These are phyloP conservation scores for Ginglymostoma cirratum DNA, from an alignment of 2,113 vertebrate genomes.

Conservation along the genomic window DNA sequence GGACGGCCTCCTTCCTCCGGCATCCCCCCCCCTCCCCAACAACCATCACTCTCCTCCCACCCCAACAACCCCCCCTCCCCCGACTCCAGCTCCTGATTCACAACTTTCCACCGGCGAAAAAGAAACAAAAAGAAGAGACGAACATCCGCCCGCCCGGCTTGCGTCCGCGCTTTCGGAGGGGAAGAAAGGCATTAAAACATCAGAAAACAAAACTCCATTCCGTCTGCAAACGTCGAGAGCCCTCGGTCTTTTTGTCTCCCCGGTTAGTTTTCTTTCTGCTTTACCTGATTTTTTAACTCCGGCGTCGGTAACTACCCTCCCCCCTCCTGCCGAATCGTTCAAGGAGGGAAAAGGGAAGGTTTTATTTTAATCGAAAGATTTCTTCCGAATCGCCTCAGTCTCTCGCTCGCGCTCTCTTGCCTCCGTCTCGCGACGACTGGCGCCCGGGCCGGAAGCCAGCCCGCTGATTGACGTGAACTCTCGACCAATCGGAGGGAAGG, in stretches of 20 bases:
- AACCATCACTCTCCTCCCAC: no score
- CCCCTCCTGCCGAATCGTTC: background rate
- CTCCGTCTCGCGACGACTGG: background rate
- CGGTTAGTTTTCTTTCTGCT: background rate
- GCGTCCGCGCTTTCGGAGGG: no score
- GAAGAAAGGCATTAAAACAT: no score
- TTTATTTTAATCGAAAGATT: no score
- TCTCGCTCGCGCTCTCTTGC: no score
- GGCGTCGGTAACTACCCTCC: no score
- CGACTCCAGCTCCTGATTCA: background rate
- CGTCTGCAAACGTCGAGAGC: no score
- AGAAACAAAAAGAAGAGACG: background rate
- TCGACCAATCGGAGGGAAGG: background rate
- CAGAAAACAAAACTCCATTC: background rate
- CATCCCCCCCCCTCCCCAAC: background rate
- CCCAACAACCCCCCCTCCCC: no score
- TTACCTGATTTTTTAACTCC: background rate
- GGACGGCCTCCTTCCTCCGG: background rate
- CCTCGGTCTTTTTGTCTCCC: background rate
- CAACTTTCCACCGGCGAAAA: background rate
- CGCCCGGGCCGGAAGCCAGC: background rate
- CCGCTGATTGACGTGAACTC: background rate
- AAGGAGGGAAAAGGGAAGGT: background rate
- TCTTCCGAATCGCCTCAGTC: background rate
- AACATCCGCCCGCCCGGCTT: background rate